phyloP scores from a whole-genome alignment of 64 coral and sea anemone species.

The Pocillopora damicornis region DNA sequence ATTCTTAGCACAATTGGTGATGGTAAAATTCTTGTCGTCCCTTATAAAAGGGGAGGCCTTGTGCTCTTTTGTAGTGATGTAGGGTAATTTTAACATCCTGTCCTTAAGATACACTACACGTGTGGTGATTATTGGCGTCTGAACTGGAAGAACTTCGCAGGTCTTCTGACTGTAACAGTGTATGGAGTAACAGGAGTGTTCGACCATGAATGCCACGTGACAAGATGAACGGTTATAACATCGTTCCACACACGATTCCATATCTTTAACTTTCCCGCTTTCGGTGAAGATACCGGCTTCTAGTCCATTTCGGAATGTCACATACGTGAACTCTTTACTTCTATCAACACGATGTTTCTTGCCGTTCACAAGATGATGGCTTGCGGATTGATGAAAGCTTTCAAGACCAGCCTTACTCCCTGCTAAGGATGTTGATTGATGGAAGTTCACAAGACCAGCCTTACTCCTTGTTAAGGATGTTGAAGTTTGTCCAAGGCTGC shows the following conservation, averaged over 20 bases:
- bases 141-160: constrained; percentile 67
- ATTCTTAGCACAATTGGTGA: constrained; percentile 53
- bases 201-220: constrained; percentile 82
- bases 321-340: constrained; percentile 71
- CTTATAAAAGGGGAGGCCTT: not conserved
- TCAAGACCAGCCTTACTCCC: not conserved
- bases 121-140: constrained; percentile 56
- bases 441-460: not conserved
- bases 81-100: constrained; percentile 58
- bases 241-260: constrained; percentile 59
- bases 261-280: constrained; percentile 58
- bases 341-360: constrained; percentile 12
- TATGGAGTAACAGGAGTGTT: constrained; percentile 68
- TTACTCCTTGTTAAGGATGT: not conserved
- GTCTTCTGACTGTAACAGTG: constrained; percentile 84
- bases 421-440: not conserved
- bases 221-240: constrained; percentile 61
- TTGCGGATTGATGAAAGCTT: not conserved
- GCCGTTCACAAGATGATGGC: not conserved
- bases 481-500: not conserved
- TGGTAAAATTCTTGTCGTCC: not conserved
- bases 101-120: constrained; percentile 77
- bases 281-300: constrained; percentile 71
- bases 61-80: not conserved
- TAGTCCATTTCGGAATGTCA: constrained; percentile 72